These are phyloP conservation scores for Quiscalus mexicanus DNA, from an alignment of 2,113 vertebrate species.

Conservation along the genomic window DNA sequence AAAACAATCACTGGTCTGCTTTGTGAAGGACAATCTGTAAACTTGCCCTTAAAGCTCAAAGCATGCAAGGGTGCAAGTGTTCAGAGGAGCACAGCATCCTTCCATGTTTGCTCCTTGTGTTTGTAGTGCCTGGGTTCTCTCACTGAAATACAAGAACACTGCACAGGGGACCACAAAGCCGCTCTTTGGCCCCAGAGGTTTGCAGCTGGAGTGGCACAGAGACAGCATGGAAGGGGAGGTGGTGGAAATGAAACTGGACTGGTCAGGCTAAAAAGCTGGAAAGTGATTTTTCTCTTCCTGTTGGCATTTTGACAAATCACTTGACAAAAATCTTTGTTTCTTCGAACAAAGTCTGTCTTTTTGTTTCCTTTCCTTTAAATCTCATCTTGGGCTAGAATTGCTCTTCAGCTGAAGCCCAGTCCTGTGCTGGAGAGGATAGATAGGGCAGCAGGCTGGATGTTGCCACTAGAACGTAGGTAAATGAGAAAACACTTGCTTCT, in stretches of 20 bases:
- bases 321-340: conserved; percentile 28
- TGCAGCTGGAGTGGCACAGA: background rate
- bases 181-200: background rate
- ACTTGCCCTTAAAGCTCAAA: background rate
- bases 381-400: background rate
- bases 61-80: background rate
- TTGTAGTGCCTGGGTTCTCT: background rate
- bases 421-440: background rate
- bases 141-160: accelerated
- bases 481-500: conserved; percentile 71
- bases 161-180: background rate
- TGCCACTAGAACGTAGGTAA: conserved; percentile 45
- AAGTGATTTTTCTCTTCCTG: conserved; percentile 12
- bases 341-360: background rate
- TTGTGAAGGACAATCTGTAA: background rate
- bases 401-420: background rate
- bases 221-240: accelerated
- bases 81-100: background rate
- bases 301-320: conserved; percentile 29
- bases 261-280: background rate
- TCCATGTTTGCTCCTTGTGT: background rate
- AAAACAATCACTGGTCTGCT: background rate
- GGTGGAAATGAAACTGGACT: background rate
- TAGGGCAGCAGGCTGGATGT: background rate
- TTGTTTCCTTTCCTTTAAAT: background rate